Base-by-base conservation (phyloP, 2,113 vertebrate species). In the Pachypanchax playfairii region DNA sequence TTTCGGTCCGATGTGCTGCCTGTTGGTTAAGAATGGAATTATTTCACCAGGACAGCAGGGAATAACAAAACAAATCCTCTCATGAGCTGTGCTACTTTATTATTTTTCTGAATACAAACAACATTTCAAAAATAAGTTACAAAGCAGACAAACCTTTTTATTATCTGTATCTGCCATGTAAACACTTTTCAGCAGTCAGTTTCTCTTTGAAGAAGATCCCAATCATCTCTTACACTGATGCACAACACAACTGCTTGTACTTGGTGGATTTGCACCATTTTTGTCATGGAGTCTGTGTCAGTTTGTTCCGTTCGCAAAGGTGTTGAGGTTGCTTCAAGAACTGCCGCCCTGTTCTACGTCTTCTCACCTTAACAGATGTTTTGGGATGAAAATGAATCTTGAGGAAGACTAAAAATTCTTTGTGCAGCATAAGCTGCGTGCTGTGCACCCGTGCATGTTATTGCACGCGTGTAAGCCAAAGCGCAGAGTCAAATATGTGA, bases 331-430 rank as follows among this genome's bases (percentile, higher is more conserved):
- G 61, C 36, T 56, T 61, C 55, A 42, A 41, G 75, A 65, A 52
- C 53, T 58, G 29, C 46, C 62, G 42, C 41, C 53, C 38, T 64
- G 43, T 46, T 24, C 52, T 53, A 28, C 21, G 38, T 22, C 18
- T 38, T 71, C 61, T 56, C 70, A 70, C 64, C 44, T 59, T 51
- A 65, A 54, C 39, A 65, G 39, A 67, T 71, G 53, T 51, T 56
- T 44, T 21, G 2, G 24, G 55, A 43, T 6, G n/a, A 33, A 65
- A 57, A 42, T 26, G 52, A 65, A 69, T 50, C 29, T 52, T 22
- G 15, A 65, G 47, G 11, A 54, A 33, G 26, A 13, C 38, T 60
- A n/a, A 73, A 71, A 43, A 56, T 55, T 65, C 53, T 51, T 21
- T 2, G 56, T 8, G 9, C 22, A 6, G 26, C 7, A 13, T 38